Conservation (phyloP, 2,797 vertebrate genomes). For the Myotis planiceps region DNA sequence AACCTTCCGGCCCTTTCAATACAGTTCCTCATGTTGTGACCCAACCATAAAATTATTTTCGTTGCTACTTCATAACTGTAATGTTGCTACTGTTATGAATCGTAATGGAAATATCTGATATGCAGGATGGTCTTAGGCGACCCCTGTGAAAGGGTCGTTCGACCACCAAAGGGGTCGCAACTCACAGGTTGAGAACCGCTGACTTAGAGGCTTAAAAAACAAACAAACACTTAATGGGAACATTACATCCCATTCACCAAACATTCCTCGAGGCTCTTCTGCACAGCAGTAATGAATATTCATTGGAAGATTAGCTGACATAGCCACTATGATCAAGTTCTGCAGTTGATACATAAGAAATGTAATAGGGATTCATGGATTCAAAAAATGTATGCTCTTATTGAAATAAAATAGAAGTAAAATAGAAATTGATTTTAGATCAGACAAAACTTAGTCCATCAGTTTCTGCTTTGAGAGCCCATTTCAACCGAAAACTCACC, state of each 20-base stretch:
- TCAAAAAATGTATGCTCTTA: not conserved
- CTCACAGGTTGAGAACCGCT: too few species aligned
- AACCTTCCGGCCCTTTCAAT: too few species aligned
- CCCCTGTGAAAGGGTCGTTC: too few species aligned
- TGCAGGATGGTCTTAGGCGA: too few species aligned
- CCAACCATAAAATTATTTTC: too few species aligned
- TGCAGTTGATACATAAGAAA: not conserved
- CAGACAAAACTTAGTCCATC: not conserved
- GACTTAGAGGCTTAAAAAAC: not conserved
- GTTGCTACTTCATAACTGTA: too few species aligned
- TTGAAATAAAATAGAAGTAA: not conserved
- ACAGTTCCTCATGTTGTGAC: too few species aligned
- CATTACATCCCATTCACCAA: not conserved
- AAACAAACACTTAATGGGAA: not conserved
- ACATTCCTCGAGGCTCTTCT: not conserved
- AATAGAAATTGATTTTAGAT: constrained; percentile 17
- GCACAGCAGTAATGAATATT: not conserved
- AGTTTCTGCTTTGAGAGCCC: constrained; percentile 11
- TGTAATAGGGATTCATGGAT: not conserved
- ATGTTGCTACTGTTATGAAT: too few species aligned
- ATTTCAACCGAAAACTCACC: not conserved
- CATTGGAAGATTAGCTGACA: not conserved
- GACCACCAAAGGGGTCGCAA: too few species aligned
- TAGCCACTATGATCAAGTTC: not conserved
- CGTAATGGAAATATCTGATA: too few species aligned